A percentile compares a stretch with the other conserved stretches of the same genome.
phyloP scores from a whole-genome alignment of 2,113 vertebrate genomes.

The Heteronetta atricapilla region DNA sequence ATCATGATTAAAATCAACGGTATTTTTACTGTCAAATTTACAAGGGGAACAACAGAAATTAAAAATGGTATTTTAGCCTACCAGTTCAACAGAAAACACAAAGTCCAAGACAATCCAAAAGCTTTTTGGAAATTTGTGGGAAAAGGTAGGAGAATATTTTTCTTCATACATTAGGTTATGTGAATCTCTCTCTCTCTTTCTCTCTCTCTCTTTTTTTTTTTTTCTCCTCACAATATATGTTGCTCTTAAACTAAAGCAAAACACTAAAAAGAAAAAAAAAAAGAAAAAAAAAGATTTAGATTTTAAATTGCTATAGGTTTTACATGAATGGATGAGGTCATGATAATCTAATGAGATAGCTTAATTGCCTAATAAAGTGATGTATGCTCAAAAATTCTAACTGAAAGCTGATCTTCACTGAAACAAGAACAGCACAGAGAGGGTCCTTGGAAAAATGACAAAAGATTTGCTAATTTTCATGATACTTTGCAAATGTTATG shows the following conservation, averaged over 20 bases:
- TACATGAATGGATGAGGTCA: slow-evolving; percentile 50
- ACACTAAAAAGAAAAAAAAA: not conserved
- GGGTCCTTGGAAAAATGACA: slow-evolving; percentile 50
- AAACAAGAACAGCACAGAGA: slow-evolving; percentile 34
- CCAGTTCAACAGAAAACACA: not conserved
- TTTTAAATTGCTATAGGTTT: slow-evolving; percentile 58
- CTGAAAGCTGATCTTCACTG: slow-evolving; percentile 46
- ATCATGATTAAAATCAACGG: not conserved
- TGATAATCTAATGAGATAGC: slow-evolving; percentile 46
- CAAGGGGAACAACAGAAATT: not conserved
- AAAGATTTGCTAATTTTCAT: slow-evolving; percentile 49
- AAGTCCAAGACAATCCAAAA: not conserved
- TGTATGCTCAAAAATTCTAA: slow-evolving; percentile 45
- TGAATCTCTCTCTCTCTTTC: not conserved
- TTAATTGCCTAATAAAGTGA: not conserved
- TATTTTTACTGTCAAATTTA: not conserved
- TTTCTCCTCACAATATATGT: slow-evolving; percentile 37
- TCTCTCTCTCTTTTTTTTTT: not conserved
- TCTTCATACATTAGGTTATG: not conserved
- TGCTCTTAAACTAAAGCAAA: slow-evolving; percentile 13
- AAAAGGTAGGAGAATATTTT: not conserved
- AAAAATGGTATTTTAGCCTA: not conserved
- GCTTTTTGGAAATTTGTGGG: not conserved
- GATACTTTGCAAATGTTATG: slow-evolving; percentile 18
- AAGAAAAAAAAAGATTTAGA: slow-evolving; percentile 18